These are phyloP conservation scores for Suillia variegata DNA, from an alignment of 2,888 invertebrate genomes.

Conservation along the genomic window DNA sequence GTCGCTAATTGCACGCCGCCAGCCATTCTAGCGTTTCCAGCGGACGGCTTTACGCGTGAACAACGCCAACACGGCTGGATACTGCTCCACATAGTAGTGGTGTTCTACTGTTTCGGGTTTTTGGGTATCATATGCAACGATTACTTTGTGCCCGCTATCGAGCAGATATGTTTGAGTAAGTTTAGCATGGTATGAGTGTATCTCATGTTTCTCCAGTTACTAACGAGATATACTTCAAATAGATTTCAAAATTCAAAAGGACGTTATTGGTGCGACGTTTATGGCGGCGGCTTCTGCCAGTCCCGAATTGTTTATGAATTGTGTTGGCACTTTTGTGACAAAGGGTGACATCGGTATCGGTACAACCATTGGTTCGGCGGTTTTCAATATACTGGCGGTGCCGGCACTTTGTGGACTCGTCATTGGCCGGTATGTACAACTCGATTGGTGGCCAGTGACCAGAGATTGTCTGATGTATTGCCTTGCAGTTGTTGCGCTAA, in stretches of 20 bases:
- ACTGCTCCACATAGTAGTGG: constrained; percentile 37
- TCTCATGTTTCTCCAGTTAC: not conserved
- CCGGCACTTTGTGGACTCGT: constrained; percentile 77
- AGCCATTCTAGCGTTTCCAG: constrained; percentile 83
- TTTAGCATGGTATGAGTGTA: constrained; percentile 28
- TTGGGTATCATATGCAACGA: constrained; percentile 89
- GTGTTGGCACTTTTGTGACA: constrained; percentile 80
- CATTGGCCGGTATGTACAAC: constrained; percentile 71
- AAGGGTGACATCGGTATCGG: constrained; percentile 83
- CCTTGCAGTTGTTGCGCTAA: constrained; percentile 75
- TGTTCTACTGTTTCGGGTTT: constrained; percentile 76
- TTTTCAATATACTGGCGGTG: constrained; percentile 80
- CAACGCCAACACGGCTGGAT: constrained; percentile 71
- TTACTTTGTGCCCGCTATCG: constrained; percentile 88
- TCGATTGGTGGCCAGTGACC: constrained; percentile 82
- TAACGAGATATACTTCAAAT: not conserved
- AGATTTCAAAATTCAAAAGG: constrained; percentile 78
- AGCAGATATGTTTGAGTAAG: constrained; percentile 82
- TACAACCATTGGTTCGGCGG: constrained; percentile 80
- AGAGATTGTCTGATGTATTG: constrained; percentile 79
- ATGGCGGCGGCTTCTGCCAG: constrained; percentile 92
- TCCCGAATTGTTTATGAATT: constrained; percentile 84
- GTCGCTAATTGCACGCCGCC: constrained; percentile 73
- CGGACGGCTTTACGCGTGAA: constrained; percentile 73
- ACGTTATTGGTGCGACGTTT: constrained; percentile 90